phyloP scores from a whole-genome alignment of 2,797 vertebrate species.

The Mormyrops boulengeri region DNA sequence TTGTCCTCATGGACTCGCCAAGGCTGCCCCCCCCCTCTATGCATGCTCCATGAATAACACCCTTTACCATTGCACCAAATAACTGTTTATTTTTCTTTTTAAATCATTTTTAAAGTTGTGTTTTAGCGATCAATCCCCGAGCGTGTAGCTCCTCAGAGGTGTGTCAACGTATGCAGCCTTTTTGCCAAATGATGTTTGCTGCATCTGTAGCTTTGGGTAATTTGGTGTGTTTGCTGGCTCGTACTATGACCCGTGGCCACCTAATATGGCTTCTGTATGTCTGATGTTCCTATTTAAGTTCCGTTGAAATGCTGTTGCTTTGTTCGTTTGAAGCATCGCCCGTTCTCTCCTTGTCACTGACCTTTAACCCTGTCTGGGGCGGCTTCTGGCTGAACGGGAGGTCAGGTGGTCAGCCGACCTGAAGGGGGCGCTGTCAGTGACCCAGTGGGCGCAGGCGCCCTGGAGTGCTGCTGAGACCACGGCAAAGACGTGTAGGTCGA shows the following conservation, averaged over 20 bases:
- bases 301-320: constrained; percentile 57
- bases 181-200: constrained; percentile 49
- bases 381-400: neutral
- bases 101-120: neutral
- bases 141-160: constrained; percentile 26
- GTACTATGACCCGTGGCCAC: constrained; percentile 56
- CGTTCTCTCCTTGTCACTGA: constrained; percentile 71
- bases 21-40: constrained; percentile 37
- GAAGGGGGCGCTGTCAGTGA: neutral
- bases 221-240: constrained; percentile 55
- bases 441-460: neutral
- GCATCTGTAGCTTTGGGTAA: constrained; percentile 60
- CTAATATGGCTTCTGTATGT: constrained; percentile 69
- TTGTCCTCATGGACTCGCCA: neutral
- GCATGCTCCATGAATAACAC: constrained; percentile 49
- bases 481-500: neutral
- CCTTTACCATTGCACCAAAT: constrained; percentile 40
- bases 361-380: neutral
- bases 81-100: neutral
- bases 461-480: neutral
- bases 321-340: constrained; percentile 52
- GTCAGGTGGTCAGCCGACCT: constrained; percentile 31
- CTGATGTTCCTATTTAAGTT: constrained; percentile 66
- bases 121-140: neutral
- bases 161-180: constrained; percentile 46